A percentile compares a stretch with the other conserved stretches of the same genome.
phyloP scores from a whole-genome alignment of 2,113 vertebrate genomes.

The Myiopsitta monachus region DNA sequence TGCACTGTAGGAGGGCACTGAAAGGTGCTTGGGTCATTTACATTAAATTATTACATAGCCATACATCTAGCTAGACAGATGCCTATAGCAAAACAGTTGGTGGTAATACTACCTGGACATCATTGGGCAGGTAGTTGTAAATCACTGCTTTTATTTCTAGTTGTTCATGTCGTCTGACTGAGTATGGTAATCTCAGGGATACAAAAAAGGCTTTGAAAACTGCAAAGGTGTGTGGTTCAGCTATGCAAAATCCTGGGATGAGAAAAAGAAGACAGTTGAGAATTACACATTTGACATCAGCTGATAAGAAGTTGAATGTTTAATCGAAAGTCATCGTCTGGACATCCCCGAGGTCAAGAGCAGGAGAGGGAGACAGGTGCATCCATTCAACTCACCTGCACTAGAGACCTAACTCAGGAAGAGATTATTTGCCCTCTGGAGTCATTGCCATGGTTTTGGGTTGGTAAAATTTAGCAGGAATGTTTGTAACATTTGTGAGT shows the following conservation, averaged over 20 bases:
- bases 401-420: neutral
- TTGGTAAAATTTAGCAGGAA: neutral
- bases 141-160: constrained; percentile 78
- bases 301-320: neutral
- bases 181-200: constrained; percentile 79
- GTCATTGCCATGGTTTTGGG: neutral
- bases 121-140: constrained; percentile 75
- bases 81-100: neutral
- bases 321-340: neutral
- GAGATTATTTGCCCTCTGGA: neutral
- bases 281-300: neutral
- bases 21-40: neutral
- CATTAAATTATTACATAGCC: neutral
- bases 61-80: neutral
- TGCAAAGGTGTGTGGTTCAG: constrained; percentile 64
- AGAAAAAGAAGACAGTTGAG: neutral
- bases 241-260: constrained; percentile 78
- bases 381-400: neutral
- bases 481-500: neutral
- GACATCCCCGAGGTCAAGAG: neutral
- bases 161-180: constrained; percentile 79
- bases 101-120: neutral
- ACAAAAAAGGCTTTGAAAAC: constrained; percentile 76
- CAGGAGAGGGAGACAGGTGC: neutral
- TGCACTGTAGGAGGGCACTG: neutral